phyloP scores from a whole-genome alignment of 2,888 invertebrate genomes.

The Sympetrum striolatum region DNA sequence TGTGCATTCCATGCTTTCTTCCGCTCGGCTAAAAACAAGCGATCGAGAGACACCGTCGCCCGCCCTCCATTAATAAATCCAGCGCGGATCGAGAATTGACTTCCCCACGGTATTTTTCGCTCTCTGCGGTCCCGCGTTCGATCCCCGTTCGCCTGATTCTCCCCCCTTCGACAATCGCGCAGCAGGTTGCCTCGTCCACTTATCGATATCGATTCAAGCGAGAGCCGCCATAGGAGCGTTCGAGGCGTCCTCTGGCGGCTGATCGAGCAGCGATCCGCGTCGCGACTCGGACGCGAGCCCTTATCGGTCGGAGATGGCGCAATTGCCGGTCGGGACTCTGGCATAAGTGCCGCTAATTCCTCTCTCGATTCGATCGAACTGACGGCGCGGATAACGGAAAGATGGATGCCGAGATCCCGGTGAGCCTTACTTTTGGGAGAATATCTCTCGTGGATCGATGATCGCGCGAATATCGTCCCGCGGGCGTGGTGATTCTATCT shows the following conservation, averaged over 20 bases:
- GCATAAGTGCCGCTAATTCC: too few relatives aligned
- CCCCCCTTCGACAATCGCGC: background rate
- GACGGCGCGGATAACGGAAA: background rate
- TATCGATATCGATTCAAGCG: constrained; percentile 14
- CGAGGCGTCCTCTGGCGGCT: background rate
- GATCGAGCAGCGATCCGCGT: background rate
- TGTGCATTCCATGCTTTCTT: too few relatives aligned
- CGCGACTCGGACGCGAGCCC: constrained; percentile 21
- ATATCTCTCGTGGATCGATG: too few relatives aligned
- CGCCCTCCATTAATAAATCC: too few relatives aligned
- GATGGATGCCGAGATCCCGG: too few relatives aligned
- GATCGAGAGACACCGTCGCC: too few relatives aligned
- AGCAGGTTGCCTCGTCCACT: background rate
- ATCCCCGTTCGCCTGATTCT: background rate
- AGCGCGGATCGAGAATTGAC: background rate
- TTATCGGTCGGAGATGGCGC: background rate
- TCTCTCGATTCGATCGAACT: background rate
- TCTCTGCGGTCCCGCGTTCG: background rate
- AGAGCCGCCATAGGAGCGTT: background rate
- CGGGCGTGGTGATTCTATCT: too few relatives aligned
- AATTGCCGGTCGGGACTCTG: background rate
- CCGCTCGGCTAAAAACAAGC: too few relatives aligned
- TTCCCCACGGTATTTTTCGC: background rate
- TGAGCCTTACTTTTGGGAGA: too few relatives aligned
- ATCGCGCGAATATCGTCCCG: too few relatives aligned